A percentile compares a stretch with the other conserved stretches of the same genome.
These are phyloP conservation scores for Branchellion lobata DNA, from an alignment of 2,888 invertebrate genomes.

Conservation along the genomic window DNA sequence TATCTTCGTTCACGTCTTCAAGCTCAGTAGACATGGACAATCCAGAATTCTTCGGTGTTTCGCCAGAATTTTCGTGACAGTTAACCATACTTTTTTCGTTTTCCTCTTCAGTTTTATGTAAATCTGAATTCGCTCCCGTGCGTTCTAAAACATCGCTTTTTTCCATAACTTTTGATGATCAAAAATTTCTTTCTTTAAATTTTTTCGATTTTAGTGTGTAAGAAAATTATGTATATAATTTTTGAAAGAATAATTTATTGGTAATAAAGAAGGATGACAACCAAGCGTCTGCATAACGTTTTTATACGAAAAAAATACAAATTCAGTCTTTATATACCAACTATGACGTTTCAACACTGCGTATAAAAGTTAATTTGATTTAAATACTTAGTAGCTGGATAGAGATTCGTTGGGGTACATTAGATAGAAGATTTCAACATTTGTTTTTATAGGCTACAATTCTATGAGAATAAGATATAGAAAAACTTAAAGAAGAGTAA, in stretches of 20 bases:
- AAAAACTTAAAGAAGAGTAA: too few relatives aligned
- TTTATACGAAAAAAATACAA: neutral
- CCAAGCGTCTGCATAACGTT: conserved; percentile 1
- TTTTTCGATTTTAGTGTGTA: neutral
- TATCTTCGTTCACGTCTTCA: neutral
- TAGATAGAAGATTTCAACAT: too few relatives aligned
- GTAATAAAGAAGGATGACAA: neutral
- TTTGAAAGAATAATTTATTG: neutral
- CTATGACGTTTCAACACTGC: conserved; percentile 6
- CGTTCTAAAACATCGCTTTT: neutral
- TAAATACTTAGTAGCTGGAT: neutral
- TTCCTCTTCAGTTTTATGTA: neutral
- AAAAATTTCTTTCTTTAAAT: neutral
- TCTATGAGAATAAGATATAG: too few relatives aligned
- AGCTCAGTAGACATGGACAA: neutral
- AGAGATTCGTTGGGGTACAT: too few relatives aligned
- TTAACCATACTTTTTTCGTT: neutral
- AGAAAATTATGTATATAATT: neutral
- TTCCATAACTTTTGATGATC: neutral
- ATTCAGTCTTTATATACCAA: neutral
- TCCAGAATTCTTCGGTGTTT: neutral
- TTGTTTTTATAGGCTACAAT: too few relatives aligned
- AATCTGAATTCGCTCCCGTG: too few relatives aligned
- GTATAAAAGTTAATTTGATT: neutral
- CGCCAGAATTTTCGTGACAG: neutral